Conservation (phyloP, 2,888 invertebrate genomes). For the Amphipoea lucens region DNA sequence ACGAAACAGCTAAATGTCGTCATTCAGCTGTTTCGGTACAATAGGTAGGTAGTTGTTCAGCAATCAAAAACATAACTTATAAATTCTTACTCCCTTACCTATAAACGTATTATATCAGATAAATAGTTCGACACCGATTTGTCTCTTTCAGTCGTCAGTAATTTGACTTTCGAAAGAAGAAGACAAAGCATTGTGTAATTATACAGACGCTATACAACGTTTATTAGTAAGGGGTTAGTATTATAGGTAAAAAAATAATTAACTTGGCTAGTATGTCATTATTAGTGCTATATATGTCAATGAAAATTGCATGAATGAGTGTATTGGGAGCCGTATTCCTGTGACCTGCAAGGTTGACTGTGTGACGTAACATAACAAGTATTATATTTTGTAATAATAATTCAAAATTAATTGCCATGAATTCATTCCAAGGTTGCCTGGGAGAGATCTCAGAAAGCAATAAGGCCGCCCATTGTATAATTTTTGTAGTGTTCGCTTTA, state of each 20-base stretch:
- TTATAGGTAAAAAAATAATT: neutral
- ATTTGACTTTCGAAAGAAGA: too few relatives aligned
- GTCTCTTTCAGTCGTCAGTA: too few relatives aligned
- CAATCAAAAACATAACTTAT: neutral
- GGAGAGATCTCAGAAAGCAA: neutral
- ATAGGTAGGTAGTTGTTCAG: neutral
- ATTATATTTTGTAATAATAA: neutral
- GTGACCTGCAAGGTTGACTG: neutral
- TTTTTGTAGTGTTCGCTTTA: neutral
- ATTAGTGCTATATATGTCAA: neutral
- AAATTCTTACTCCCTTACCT: neutral
- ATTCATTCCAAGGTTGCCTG: neutral
- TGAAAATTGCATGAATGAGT: neutral
- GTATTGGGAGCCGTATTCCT: constrained; percentile 9
- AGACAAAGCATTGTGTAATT: too few relatives aligned
- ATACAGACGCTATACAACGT: too few relatives aligned
- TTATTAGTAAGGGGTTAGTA: neutral
- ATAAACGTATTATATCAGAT: too few relatives aligned
- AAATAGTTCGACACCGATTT: too few relatives aligned
- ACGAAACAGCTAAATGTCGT: neutral
- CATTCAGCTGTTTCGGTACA: neutral
- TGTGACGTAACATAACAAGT: neutral
- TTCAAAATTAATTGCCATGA: neutral
- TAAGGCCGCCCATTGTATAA: neutral
- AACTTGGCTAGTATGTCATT: neutral